A percentile compares a stretch with the other conserved stretches of the same genome.
phyloP scores from a whole-genome alignment of 2,888 invertebrate species.

The Quadriops clusia region DNA sequence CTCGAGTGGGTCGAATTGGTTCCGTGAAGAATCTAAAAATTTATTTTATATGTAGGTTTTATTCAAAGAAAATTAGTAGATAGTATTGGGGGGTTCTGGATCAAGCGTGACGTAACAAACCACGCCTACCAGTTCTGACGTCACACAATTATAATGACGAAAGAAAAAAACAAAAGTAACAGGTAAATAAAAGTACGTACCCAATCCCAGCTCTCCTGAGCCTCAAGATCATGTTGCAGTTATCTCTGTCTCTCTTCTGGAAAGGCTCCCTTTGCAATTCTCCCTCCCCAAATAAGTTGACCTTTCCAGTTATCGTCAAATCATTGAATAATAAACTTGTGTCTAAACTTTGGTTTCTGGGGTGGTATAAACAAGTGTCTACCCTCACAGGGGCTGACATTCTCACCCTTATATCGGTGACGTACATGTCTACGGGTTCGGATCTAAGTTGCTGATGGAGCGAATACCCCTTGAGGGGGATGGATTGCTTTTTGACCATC shows the following conservation, averaged over 20 bases:
- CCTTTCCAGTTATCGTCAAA: conserved; percentile 64
- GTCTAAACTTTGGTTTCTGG: conserved; percentile 59
- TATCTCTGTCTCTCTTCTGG: conserved; percentile 31
- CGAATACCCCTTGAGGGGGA: conserved; percentile 52
- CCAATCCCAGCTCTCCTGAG: conserved; percentile 69
- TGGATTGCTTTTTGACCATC: conserved; percentile 38
- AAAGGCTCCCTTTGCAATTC: conserved; percentile 36
- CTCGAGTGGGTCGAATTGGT: conserved; percentile 54
- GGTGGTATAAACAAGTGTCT: conserved; percentile 65
- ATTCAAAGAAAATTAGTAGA: too few species aligned
- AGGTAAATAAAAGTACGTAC: conserved; percentile 18
- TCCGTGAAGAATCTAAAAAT: conserved; percentile 49
- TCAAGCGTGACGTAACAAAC: too few species aligned
- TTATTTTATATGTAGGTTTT: too few species aligned
- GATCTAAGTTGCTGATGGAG: conserved; percentile 50
- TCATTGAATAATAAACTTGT: conserved; percentile 69
- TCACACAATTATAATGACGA: too few species aligned
- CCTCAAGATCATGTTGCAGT: conserved; percentile 69
- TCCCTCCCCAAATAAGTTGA: conserved; percentile 44
- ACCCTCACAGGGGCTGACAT: conserved; percentile 56
- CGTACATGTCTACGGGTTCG: conserved; percentile 56
- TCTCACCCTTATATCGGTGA: conserved; percentile 56
- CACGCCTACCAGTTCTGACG: too few species aligned
- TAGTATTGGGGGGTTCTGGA: too few species aligned
- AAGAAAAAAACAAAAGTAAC: conserved; percentile 19